phyloP scores from a whole-genome alignment of 1,140 invertebrate species.

The Daktulosphaira vitifoliae region DNA sequence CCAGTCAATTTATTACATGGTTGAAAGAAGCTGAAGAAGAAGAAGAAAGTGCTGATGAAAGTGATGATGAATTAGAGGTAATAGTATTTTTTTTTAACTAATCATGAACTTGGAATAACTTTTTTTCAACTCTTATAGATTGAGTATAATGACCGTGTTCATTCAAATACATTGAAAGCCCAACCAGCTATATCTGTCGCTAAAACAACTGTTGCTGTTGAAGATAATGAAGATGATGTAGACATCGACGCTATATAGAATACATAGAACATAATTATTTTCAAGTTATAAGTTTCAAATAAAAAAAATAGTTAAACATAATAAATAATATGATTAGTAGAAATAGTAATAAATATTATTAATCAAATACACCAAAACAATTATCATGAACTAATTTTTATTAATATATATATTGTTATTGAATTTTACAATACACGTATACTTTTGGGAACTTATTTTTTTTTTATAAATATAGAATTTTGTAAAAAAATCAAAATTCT shows the following conservation, averaged over 20 bases:
- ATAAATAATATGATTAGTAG: no score
- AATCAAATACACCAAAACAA: no score
- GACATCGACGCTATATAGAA: slow-evolving; percentile 82
- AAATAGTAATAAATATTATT: no score
- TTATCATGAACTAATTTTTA: no score
- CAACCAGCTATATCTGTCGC: slow-evolving; percentile 42
- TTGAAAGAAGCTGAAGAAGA: slow-evolving; percentile 94
- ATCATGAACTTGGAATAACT: neutral
- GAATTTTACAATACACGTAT: no score
- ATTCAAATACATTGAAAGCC: slow-evolving; percentile 62
- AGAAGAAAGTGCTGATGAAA: slow-evolving; percentile 62
- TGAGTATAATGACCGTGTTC: slow-evolving; percentile 78
- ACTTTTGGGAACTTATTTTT: no score
- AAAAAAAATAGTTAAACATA: no score
- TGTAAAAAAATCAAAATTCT: no score
- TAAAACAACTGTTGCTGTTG: slow-evolving; percentile 46
- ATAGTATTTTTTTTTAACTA: slow-evolving; percentile 22
- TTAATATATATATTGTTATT: no score
- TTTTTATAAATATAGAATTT: no score
- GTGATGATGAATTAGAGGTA: slow-evolving; percentile 60
- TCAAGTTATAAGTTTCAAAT: no score
- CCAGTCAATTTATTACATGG: slow-evolving; percentile 92
- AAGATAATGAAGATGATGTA: slow-evolving; percentile 64
- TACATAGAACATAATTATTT: neutral
- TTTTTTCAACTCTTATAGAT: slow-evolving; percentile 58